These are phyloP conservation scores for Cheilosia pagana DNA, from an alignment of 2,888 invertebrate genomes.

Conservation along the genomic window DNA sequence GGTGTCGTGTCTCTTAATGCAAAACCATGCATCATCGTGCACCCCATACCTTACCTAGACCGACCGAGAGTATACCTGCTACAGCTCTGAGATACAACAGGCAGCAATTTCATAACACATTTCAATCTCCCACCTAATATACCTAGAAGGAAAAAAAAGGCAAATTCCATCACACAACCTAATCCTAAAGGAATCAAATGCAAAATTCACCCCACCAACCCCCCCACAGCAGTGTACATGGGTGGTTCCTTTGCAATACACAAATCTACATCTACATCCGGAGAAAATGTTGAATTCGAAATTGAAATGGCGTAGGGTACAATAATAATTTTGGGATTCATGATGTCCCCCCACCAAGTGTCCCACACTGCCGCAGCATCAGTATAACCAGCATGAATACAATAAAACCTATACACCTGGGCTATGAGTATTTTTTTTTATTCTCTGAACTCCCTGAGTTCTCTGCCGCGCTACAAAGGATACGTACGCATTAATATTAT, in stretches of 20 bases:
- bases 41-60: constrained; percentile 7
- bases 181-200: constrained; percentile 68
- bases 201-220: constrained; percentile 55
- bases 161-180: constrained; percentile 61
- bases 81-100: constrained; percentile 4
- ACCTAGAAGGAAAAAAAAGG: constrained; percentile 1
- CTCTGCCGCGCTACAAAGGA: constrained; percentile 39
- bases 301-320: constrained; percentile 64
- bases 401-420: constrained; percentile 67
- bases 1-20: constrained; percentile 41
- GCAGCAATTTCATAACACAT: constrained; percentile 63
- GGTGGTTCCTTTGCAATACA: constrained; percentile 13
- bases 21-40: constrained; percentile 69
- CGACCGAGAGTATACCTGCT: background rate
- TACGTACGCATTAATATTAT: constrained; percentile 74
- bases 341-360: constrained; percentile 29
- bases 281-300: constrained; percentile 55
- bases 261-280: constrained; percentile 43
- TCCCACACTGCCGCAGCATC: constrained; percentile 17
- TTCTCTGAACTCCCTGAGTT: too few species aligned
- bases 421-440: constrained; percentile 23
- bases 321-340: constrained; percentile 72
- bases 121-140: constrained; percentile 62
- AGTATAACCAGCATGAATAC: constrained; percentile 48
- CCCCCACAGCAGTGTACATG: background rate